Percentiles rank a stretch among this genome's conserved stretches.
Conservation (phyloP, 1,140 invertebrate species). For the Listronotus oregonensis region DNA sequence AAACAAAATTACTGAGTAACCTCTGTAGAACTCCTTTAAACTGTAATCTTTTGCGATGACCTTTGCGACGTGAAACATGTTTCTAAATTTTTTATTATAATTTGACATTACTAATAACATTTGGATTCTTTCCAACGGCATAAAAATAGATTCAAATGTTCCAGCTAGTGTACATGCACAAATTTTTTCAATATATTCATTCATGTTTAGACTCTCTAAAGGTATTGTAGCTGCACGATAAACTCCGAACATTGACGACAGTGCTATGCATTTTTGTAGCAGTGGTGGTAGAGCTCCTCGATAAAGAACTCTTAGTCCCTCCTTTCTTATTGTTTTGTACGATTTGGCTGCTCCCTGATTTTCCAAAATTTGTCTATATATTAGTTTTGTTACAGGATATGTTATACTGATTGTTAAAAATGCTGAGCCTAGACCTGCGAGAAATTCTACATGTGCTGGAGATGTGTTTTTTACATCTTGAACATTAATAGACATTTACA, state of each 20-base stretch:
- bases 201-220: constrained; percentile 20
- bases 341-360: constrained; percentile 8
- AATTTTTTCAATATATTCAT: constrained; percentile 35
- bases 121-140: constrained; percentile 35
- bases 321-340: constrained; percentile 17
- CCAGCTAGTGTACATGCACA: constrained; percentile 21
- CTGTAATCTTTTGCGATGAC: constrained; percentile 12
- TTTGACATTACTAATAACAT: constrained; percentile 22
- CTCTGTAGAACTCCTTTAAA: constrained; percentile 28
- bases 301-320: constrained; percentile 23
- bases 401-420: constrained; percentile 24
- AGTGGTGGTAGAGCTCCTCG: constrained; percentile 25
- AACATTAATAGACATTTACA: constrained; percentile 22
- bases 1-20: constrained; percentile 21
- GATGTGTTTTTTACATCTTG: not conserved
- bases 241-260: constrained; percentile 33
- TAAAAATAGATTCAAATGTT: constrained; percentile 28
- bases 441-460: constrained; percentile 19
- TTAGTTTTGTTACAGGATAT: constrained; percentile 35
- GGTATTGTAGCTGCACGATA: constrained; percentile 22
- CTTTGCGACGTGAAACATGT: constrained; percentile 13
- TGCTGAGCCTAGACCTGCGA: constrained; percentile 27
- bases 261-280: constrained; percentile 25
- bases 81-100: constrained; percentile 22
- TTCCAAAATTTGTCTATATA: constrained; percentile 34